Evolutionary conservation across 1,140 invertebrate genomes (phyloP).

Genomic region (Atta colombica): DNA sequence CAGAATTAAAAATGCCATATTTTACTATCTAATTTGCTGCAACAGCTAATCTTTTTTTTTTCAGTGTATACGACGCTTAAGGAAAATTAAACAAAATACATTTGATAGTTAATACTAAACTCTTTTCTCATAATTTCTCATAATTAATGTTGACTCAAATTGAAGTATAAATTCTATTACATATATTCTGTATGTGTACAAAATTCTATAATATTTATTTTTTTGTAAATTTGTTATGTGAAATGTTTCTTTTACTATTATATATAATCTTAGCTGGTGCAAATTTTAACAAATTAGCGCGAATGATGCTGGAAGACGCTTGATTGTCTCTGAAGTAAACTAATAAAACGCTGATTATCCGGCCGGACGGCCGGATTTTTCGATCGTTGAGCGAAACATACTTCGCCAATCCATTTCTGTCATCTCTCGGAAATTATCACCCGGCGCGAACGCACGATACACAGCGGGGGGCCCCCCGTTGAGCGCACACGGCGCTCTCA

Average conservation of each 20-base stretch:
- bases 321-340: conserved; percentile 45
- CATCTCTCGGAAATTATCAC: conserved; percentile 76
- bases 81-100: no score
- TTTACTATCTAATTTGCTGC: no score
- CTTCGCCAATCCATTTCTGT: conserved; percentile 75
- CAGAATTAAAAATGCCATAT: no score
- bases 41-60: no score
- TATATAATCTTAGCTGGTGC: neutral
- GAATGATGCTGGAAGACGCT: neutral
- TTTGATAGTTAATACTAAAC: no score
- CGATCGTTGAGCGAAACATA: conserved; percentile 73
- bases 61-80: no score
- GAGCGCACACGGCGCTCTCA: conserved; percentile 58
- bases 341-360: conserved; percentile 56
- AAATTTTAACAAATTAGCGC: neutral
- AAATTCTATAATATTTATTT: neutral
- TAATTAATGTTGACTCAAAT: neutral
- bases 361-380: conserved; percentile 59
- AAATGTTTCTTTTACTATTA: neutral
- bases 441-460: conserved; percentile 71
- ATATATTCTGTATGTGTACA: neutral
- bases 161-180: neutral
- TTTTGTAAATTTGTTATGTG: neutral
- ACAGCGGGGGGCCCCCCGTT: conserved; percentile 60
- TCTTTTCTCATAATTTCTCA: no score